Conservation (phyloP, 2,888 invertebrate genomes). For the Hyles lineata region DNA sequence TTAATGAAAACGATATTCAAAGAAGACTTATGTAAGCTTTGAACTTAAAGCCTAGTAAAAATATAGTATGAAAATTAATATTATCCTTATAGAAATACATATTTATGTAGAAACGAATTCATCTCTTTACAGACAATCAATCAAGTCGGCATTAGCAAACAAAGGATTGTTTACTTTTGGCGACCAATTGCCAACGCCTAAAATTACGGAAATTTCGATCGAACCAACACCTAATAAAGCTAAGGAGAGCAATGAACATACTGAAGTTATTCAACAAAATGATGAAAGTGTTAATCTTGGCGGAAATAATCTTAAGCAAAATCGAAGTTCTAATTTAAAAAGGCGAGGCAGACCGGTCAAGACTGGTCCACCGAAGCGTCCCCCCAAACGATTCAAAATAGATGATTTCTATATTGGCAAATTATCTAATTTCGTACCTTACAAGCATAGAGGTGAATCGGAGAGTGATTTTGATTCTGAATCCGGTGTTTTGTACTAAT, state of each 20-base stretch:
- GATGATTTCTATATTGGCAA: constrained; percentile 51
- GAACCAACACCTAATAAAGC: not conserved
- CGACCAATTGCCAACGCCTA: not conserved
- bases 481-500: constrained; percentile 37
- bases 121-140: constrained; percentile 56
- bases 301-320: not conserved
- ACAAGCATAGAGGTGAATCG: constrained; percentile 29
- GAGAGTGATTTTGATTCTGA: constrained; percentile 44
- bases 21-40: not conserved
- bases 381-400: constrained; percentile 36
- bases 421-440: constrained; percentile 50
- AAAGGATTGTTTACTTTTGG: constrained; percentile 23
- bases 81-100: not conserved
- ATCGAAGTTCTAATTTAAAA: constrained; percentile 28
- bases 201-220: not conserved
- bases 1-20: not conserved
- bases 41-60: not conserved
- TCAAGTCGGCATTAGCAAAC: constrained; percentile 49
- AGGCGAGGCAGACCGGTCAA: constrained; percentile 45
- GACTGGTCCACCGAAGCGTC: constrained; percentile 45
- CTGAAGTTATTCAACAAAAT: not conserved
- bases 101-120: not conserved
- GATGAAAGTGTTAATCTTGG: not conserved
- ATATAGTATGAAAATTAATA: not conserved
- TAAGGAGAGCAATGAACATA: not conserved